Conservation (phyloP, 2,888 invertebrate species). For the Adelphocoris suturalis region DNA sequence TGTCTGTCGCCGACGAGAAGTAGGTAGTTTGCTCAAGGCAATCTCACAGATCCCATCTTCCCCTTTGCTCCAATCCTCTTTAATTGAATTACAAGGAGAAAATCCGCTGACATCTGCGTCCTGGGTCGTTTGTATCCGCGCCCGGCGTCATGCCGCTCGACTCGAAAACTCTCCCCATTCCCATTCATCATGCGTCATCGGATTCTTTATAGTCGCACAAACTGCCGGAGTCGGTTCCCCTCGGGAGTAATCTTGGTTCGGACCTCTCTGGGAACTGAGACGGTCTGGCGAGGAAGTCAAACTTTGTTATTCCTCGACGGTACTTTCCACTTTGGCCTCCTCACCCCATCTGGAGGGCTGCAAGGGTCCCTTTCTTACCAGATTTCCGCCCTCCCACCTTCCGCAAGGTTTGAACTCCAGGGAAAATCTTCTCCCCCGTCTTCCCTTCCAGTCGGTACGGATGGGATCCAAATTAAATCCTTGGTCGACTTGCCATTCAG, state of each 20-base stretch:
- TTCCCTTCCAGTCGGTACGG: not conserved
- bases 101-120: slow-evolving; percentile 38
- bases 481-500: slow-evolving; percentile 49
- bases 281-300: slow-evolving; percentile 6
- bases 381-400: slow-evolving; percentile 7
- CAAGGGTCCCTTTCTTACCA: not conserved
- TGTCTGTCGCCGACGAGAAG: not conserved
- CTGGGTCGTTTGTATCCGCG: not conserved
- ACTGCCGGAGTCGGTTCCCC: not conserved
- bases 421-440: not conserved
- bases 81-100: slow-evolving; percentile 31
- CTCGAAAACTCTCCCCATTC: slow-evolving; percentile 5
- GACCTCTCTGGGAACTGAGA: not conserved
- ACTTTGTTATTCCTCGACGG: slow-evolving; percentile 31
- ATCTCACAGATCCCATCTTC: slow-evolving; percentile 26
- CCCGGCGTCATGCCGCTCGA: not conserved
- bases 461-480: slow-evolving; percentile 43
- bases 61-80: slow-evolving; percentile 29
- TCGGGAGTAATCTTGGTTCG: not conserved
- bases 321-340: slow-evolving; percentile 18
- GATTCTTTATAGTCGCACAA: slow-evolving; percentile 26
- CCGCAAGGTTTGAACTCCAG: not conserved
- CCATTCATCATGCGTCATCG: slow-evolving; percentile 39
- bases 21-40: slow-evolving; percentile 17
- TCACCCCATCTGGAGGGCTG: not conserved